phyloP scores from a whole-genome alignment of 2,888 invertebrate species.

The Pandemis cinnamomeana region DNA sequence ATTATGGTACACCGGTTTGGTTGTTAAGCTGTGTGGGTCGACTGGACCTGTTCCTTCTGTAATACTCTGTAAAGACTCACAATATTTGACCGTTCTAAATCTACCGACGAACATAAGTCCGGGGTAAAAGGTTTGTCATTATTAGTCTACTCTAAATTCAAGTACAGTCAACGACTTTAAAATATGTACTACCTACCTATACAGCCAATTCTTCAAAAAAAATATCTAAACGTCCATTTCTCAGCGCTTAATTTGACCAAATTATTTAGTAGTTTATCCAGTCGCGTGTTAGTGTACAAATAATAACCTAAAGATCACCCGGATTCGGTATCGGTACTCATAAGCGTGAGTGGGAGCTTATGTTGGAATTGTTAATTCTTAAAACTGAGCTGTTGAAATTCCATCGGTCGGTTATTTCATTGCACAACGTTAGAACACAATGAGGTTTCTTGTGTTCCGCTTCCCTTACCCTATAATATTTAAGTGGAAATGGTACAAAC shows the following conservation, averaged over 20 bases:
- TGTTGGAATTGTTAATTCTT: conserved; percentile 5
- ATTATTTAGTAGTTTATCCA: background rate
- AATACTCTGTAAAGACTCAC: background rate
- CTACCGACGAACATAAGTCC: background rate
- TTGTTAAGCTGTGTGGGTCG: conserved; percentile 28
- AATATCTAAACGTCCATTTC: background rate
- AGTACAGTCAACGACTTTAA: background rate
- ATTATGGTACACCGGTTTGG: conserved; percentile 33
- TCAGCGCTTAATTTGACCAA: background rate
- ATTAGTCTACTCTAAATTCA: background rate
- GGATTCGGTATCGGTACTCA: background rate
- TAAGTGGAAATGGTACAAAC: background rate
- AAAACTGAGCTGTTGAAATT: background rate
- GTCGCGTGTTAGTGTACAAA: too few relatives aligned
- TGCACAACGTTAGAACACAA: background rate
- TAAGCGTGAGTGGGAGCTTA: background rate
- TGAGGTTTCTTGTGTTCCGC: conserved; percentile 6
- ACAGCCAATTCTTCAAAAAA: too few relatives aligned
- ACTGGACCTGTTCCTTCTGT: conserved; percentile 20
- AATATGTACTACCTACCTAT: background rate
- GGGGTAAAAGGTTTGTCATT: background rate
- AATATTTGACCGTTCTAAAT: background rate
- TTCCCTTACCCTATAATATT: background rate
- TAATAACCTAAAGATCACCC: background rate
- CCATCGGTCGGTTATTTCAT: conserved; percentile 10